Evolutionary conservation across 2,888 invertebrate species (phyloP), one percentile per base, ranked within the genome.

Genomic region (Agrochola macilenta): DNA sequence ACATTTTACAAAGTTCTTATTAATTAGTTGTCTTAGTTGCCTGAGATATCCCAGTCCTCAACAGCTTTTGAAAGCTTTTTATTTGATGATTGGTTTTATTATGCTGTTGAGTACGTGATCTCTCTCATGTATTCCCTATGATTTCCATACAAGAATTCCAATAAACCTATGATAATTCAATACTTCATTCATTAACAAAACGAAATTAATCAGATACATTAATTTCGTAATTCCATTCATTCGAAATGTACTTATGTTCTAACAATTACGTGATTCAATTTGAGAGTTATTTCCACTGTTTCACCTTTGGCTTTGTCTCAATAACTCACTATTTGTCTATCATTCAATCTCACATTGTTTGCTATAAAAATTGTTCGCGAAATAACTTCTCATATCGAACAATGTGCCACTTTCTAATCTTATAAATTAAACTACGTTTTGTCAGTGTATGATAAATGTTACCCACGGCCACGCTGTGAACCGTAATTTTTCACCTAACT

Each of bases 381-480:
- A 85, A 69, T 83, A 30, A 63, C 77, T 88, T 76, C 70, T 81
- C 69, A 61, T 72, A 76, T 65, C 57, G 35, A 82, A 88, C 77
- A 88, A 88, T 79, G 35, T 74, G 43, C 64, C 66, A 85, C 78
- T 87, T 81, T 87, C 80, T 75, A 74, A 78, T 77, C 69, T 76
- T 80, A 78, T 88, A 76, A 77, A 82, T 87, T 77, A 83, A 69
- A 66, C 12, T 26, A 74, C 57, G 69, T 75, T 76, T 87, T 77
- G 73, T 74, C 63, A 72, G 75, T 58, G 58, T 64, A 69, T 79
- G 70, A 81, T 76, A 73, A 78, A 83, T 83, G 68, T 65, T 76
- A 69, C 64, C 64, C 60, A 35, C 49, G 57, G 23, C 7, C 52
- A 74, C 61, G 58, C 60, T 26, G 39, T 69, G 72, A 84, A 78